These are phyloP conservation scores for Eubasilissa regina DNA, from an alignment of 1,140 invertebrate species.

Conservation along the genomic window DNA sequence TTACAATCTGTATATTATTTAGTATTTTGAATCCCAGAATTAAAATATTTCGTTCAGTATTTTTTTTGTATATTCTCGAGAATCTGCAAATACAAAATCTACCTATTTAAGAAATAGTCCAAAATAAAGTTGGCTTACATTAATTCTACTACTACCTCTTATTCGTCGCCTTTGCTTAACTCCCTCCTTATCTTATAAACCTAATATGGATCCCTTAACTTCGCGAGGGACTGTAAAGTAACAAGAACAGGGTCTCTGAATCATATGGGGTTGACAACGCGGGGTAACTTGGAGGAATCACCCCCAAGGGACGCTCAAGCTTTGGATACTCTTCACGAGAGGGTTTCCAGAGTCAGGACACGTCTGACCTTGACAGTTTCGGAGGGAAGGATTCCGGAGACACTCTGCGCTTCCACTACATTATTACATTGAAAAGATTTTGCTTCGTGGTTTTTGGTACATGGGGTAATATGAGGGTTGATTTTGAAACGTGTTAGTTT, in stretches of 20 bases:
- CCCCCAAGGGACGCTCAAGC: slow-evolving; percentile 34
- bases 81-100: too few relatives aligned
- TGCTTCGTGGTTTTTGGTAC: background rate
- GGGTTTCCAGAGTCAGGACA: slow-evolving; percentile 32
- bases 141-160: background rate
- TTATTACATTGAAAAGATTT: slow-evolving; percentile 31
- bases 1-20: too few relatives aligned
- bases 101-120: background rate
- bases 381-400: slow-evolving; percentile 7
- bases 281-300: slow-evolving; percentile 39
- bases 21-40: too few relatives aligned
- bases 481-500: too few relatives aligned
- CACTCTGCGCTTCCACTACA: slow-evolving; percentile 16
- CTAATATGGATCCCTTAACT: slow-evolving; percentile 29
- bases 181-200: slow-evolving; percentile 28
- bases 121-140: background rate
- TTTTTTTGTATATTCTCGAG: too few relatives aligned
- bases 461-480: background rate
- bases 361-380: slow-evolving; percentile 47
- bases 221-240: slow-evolving; percentile 23
- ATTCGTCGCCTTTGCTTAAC: slow-evolving; percentile 8
- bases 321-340: slow-evolving; percentile 2
- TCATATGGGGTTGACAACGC: slow-evolving; percentile 47
- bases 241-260: slow-evolving; percentile 26
- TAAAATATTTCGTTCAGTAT: too few relatives aligned